These are phyloP conservation scores for Merluccius polli DNA, from an alignment of 2,797 vertebrate genomes.

Conservation along the genomic window DNA sequence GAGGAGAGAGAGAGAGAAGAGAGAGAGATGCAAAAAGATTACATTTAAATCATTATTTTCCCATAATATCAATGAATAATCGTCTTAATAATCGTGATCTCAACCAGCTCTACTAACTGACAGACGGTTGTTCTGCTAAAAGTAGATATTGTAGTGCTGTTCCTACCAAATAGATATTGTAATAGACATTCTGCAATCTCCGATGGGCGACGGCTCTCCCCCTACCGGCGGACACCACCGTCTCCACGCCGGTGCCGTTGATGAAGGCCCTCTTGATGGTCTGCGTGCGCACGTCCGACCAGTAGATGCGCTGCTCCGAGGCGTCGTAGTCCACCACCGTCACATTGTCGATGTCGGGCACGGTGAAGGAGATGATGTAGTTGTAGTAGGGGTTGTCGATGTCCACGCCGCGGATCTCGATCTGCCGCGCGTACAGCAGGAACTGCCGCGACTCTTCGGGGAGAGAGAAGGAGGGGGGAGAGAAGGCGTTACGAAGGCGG, in stretches of 20 bases:
- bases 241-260: slow-evolving; percentile 94
- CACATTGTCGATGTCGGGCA: slow-evolving; percentile 95
- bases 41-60: no score
- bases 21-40: no score
- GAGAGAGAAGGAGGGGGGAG: background rate
- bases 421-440: slow-evolving; percentile 94
- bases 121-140: no score
- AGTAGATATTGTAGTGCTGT: no score
- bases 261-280: slow-evolving; percentile 97
- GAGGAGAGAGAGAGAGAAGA: no score
- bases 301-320: slow-evolving; percentile 91
- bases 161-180: no score
- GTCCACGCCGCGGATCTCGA: slow-evolving; percentile 95
- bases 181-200: background rate
- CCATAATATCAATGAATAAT: no score
- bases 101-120: no score
- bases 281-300: slow-evolving; percentile 97
- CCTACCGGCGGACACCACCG: slow-evolving; percentile 89
- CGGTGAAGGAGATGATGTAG: slow-evolving; percentile 98
- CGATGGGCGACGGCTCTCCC: background rate
- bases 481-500: background rate
- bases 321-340: slow-evolving; percentile 95
- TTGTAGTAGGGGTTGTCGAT: slow-evolving; percentile 97
- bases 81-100: no score
- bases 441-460: slow-evolving; percentile 92